Evolutionary conservation across 2,888 invertebrate genomes (phyloP).

Genomic region (Macaria liturata): DNA sequence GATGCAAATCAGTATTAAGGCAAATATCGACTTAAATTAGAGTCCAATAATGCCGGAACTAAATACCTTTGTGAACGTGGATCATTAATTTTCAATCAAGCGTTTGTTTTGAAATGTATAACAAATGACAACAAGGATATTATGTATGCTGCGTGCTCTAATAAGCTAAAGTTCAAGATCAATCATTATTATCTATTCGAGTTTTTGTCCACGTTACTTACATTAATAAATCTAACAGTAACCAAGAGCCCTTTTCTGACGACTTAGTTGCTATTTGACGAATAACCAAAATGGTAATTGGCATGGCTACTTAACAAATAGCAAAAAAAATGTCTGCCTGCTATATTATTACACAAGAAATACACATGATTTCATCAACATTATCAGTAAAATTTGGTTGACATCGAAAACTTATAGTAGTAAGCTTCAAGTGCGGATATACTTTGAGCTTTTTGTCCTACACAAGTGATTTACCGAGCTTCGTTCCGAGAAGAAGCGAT

Average conservation of each 20-base stretch:
- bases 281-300: too few species aligned
- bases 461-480: conserved; percentile 35
- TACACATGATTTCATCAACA: too few species aligned
- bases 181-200: neutral
- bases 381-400: too few species aligned
- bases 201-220: too few species aligned
- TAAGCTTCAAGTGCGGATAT: conserved; percentile 23
- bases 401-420: too few species aligned
- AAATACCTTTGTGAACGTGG: conserved; percentile 11
- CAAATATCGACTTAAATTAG: conserved; percentile 9
- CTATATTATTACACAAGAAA: too few species aligned
- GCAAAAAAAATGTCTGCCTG: too few species aligned
- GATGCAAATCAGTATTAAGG: conserved; percentile 19
- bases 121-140: conserved; percentile 7
- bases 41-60: conserved; percentile 19
- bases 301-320: too few species aligned
- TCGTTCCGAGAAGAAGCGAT: conserved; percentile 36
- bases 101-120: conserved; percentile 7
- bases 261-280: too few species aligned
- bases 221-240: too few species aligned
- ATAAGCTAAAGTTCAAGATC: conserved; percentile 4
- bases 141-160: neutral
- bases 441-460: conserved; percentile 35
- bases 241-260: too few species aligned
- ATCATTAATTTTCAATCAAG: conserved; percentile 16